A percentile compares a stretch with the other conserved stretches of the same genome.
Evolutionary conservation across 2,888 invertebrate genomes (phyloP).

Genomic region (Xylocampa areola): DNA sequence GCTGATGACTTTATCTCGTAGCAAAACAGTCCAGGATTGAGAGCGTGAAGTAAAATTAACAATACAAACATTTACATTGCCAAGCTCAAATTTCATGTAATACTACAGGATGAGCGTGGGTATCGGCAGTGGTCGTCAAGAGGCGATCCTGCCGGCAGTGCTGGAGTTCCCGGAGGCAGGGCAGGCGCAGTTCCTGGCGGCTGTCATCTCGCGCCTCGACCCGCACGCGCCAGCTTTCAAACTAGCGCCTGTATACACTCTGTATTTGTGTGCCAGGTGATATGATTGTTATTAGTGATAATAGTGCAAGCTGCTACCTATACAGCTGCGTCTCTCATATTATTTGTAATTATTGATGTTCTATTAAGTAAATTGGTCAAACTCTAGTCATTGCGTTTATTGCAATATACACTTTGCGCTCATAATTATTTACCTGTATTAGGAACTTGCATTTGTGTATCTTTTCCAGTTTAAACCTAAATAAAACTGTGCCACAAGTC

Average conservation of each 20-base stretch:
- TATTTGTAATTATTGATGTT: background rate
- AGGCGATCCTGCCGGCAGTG: slow-evolving; percentile 97
- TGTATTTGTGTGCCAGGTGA: slow-evolving; percentile 97
- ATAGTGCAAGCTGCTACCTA: background rate
- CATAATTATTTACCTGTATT: too few relatives aligned
- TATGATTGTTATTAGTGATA: background rate
- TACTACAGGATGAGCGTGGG: slow-evolving; percentile 69
- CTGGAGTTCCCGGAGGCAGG: slow-evolving; percentile 98
- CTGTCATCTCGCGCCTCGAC: slow-evolving; percentile 96
- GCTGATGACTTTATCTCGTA: too few relatives aligned
- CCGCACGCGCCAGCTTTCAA: slow-evolving; percentile 97
- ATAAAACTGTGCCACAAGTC: background rate
- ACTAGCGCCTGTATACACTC: slow-evolving; percentile 98
- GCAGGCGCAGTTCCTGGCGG: slow-evolving; percentile 97
- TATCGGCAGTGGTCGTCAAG: slow-evolving; percentile 85
- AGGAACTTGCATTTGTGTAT: too few relatives aligned
- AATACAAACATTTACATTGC: background rate
- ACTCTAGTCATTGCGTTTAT: too few relatives aligned
- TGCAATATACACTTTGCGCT: too few relatives aligned
- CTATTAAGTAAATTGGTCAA: too few relatives aligned
- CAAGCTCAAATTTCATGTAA: background rate
- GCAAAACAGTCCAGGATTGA: too few relatives aligned
- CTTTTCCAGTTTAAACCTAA: slow-evolving; percentile 4
- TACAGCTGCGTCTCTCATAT: background rate
- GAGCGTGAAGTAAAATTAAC: background rate